A percentile compares a stretch with the other conserved stretches of the same genome.
phyloP scores from a whole-genome alignment of 2,888 invertebrate genomes.

The Pheosia tremula region DNA sequence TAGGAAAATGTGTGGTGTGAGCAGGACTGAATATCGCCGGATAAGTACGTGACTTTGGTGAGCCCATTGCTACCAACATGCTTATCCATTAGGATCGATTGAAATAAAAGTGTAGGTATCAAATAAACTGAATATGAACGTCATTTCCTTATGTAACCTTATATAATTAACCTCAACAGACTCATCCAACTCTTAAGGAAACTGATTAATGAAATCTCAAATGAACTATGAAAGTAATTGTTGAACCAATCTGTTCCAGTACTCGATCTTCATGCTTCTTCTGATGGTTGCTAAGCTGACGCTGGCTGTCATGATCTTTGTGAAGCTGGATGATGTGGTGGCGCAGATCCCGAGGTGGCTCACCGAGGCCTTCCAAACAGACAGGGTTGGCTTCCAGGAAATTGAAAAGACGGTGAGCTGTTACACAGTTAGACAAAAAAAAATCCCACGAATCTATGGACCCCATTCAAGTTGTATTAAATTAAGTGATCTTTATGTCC shows the following conservation, averaged over 20 bases:
- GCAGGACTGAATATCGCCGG: no score
- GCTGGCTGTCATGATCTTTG: conserved; percentile 86
- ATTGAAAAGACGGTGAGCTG: conserved; percentile 83
- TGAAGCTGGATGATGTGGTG: conserved; percentile 81
- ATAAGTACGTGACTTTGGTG: no score
- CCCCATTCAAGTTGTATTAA: not conserved
- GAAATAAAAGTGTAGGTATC: no score
- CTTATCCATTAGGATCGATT: no score
- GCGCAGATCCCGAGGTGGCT: conserved; percentile 78
- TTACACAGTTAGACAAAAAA: not conserved
- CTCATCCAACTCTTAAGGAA: no score
- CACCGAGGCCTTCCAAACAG: conserved; percentile 63
- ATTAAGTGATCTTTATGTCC: no score
- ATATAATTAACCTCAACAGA: no score
- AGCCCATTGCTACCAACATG: no score
- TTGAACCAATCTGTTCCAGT: conserved; percentile 73
- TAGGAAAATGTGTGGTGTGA: no score
- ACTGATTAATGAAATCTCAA: not conserved
- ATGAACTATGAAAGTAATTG: not conserved
- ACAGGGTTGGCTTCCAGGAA: conserved; percentile 79
- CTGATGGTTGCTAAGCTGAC: conserved; percentile 89
- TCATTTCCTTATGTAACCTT: no score
- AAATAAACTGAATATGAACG: no score
- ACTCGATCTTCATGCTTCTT: conserved; percentile 85
- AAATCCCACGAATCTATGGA: not conserved